Evolutionary conservation across 2,113 vertebrate species (phyloP).

Genomic region (Anarhynchus alexandrinus): DNA sequence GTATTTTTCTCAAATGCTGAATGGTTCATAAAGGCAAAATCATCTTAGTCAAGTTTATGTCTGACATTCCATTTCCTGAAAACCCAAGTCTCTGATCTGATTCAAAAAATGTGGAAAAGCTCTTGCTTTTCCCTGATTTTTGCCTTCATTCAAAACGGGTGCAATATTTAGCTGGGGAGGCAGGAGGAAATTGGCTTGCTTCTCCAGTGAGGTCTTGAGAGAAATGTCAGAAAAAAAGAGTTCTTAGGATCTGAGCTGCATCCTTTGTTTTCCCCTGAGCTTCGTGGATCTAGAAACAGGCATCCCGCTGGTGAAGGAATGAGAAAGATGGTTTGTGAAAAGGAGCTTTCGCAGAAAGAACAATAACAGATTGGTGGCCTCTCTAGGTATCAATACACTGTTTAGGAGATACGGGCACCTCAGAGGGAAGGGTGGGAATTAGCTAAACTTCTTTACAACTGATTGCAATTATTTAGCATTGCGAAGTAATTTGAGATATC

Average conservation of each 20-base stretch:
- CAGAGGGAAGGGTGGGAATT: background rate
- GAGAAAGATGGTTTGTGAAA: background rate
- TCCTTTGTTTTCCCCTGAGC: background rate
- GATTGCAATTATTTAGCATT: background rate
- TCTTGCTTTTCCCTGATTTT: background rate
- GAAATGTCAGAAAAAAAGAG: background rate
- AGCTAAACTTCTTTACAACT: background rate
- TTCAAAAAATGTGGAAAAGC: background rate
- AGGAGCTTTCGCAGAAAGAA: background rate
- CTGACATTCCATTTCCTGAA: background rate
- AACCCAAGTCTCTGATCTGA: background rate
- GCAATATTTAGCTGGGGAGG: background rate
- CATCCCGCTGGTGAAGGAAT: fast-evolving
- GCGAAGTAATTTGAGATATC: background rate
- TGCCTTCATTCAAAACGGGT: background rate
- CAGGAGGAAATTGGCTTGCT: background rate
- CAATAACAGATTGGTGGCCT: background rate
- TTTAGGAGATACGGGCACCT: background rate
- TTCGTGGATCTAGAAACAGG: background rate
- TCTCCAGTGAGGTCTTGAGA: background rate
- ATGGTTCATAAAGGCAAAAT: background rate
- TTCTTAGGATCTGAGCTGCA: background rate
- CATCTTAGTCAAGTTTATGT: background rate
- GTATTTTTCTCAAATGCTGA: background rate
- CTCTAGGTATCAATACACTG: background rate